Base-by-base conservation (phyloP, 2,113 vertebrate genomes). In the Scatophagus argus region DNA sequence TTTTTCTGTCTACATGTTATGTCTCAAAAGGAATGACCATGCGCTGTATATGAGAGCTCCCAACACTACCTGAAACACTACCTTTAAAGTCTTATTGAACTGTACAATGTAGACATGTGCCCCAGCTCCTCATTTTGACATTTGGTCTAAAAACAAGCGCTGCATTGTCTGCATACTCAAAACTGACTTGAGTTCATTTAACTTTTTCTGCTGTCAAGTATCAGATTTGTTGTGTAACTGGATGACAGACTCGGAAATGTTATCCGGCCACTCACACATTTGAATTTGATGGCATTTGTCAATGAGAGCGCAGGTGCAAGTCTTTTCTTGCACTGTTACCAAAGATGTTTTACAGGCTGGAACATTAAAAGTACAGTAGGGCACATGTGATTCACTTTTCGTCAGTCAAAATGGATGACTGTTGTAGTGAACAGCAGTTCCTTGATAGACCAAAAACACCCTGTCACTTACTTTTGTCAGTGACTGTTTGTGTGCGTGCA, bases 11-110 rank as follows among this genome's bases (percentile, higher is more conserved):
- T 70, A 36, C 13, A 76, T 72, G 31, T 66, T 74, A 46, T 27
- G 25, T 64, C 44, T 83, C 55, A 59, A 69, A 88, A 87, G 93
- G 90, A 93, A 91, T 90, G 88, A 90, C 75, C 56, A 34, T 59
- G 65, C 74, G 67, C 44, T 79, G 87, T 83, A 77, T 88, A 75
- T 60, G 81, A 91, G 89, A 92, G 91, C 90, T 92, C 91, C 90
- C 88, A 83, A 85, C 81, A 31, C 2, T 38, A 29, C n/a, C 21
- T 19, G 32, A 70, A 67, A 83, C 46, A 52, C 83, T 69, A 83
- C 75, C 87, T 87, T 44, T 73, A 39, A 79, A 81, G 84, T 85
- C 81, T 84, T 87, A 83, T 75, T 31, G 61, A 83, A 75, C n/a
- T 29, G 12, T 46, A 69, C 65, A 66, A 72, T 76, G 64, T 63